These are phyloP conservation scores for Sylvietta virens DNA, from an alignment of 2,113 vertebrate genomes.

Conservation along the genomic window DNA sequence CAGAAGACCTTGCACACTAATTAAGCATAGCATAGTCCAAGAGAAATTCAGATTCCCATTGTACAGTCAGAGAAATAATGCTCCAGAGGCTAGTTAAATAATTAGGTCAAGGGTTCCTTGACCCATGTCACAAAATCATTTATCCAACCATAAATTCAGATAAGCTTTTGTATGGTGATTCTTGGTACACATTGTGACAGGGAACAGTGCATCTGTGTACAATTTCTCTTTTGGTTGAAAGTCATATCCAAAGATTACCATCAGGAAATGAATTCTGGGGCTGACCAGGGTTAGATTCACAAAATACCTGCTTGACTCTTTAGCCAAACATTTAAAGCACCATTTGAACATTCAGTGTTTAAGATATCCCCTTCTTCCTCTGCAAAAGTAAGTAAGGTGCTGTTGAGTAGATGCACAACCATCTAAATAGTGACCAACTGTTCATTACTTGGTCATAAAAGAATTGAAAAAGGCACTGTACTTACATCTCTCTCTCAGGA, in stretches of 20 bases:
- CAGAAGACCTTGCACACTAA: not conserved
- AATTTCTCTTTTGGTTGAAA: not conserved
- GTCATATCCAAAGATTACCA: not conserved
- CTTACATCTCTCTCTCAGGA: not conserved
- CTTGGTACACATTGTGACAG: not conserved
- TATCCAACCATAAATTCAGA: not conserved
- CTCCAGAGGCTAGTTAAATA: not conserved
- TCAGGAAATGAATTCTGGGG: not conserved
- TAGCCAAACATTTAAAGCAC: not conserved
- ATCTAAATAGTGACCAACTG: not conserved
- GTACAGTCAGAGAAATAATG: not conserved
- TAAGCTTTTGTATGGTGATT: not conserved
- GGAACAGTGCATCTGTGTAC: not conserved
- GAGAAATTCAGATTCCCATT: not conserved
- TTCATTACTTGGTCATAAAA: not conserved
- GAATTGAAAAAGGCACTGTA: not conserved
- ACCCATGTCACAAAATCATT: not conserved
- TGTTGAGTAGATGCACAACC: not conserved
- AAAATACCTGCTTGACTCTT: not conserved
- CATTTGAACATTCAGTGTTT: not conserved
- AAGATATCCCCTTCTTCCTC: not conserved
- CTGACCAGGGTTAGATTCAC: not conserved
- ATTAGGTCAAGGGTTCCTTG: constrained; percentile 1
- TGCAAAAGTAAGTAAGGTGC: not conserved
- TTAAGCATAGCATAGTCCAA: not conserved